These are phyloP conservation scores for Passer domesticus DNA, from an alignment of 2,113 vertebrate species.

Conservation along the genomic window DNA sequence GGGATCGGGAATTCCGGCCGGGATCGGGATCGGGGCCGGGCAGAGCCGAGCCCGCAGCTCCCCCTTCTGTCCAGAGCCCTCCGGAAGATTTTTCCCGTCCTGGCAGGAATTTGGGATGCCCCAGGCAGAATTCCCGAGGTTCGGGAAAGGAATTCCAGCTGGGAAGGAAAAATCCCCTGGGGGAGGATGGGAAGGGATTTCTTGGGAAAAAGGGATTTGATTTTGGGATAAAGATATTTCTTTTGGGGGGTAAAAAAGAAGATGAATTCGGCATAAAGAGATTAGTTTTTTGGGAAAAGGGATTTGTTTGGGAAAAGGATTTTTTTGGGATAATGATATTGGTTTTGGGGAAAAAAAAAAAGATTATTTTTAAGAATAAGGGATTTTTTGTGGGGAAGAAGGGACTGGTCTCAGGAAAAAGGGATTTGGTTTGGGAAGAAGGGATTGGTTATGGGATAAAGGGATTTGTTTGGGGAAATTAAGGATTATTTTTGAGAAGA, in stretches of 20 bases:
- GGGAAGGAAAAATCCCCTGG: background rate
- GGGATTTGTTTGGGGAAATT: background rate
- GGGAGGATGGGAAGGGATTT: background rate
- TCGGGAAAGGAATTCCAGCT: background rate
- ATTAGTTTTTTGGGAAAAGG: background rate
- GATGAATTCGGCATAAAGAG: background rate
- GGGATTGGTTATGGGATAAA: background rate
- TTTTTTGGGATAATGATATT: background rate
- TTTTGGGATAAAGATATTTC: background rate
- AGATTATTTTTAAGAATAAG: background rate
- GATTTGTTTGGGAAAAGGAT: background rate
- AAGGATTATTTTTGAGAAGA: background rate
- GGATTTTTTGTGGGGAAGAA: background rate
- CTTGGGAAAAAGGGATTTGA: background rate
- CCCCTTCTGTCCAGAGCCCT: background rate
- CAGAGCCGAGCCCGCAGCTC: background rate
- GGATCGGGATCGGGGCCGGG: background rate
- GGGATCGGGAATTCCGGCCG: too few species aligned
- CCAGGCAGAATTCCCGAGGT: background rate
- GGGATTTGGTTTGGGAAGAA: background rate
- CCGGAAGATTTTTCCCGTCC: fast-evolving
- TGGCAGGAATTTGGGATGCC: background rate
- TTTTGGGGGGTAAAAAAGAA: too few species aligned
- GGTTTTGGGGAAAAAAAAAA: too few species aligned
- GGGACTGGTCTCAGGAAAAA: background rate